Base-by-base conservation (phyloP, 2,113 vertebrate genomes). In the Bujurquina vittata region DNA sequence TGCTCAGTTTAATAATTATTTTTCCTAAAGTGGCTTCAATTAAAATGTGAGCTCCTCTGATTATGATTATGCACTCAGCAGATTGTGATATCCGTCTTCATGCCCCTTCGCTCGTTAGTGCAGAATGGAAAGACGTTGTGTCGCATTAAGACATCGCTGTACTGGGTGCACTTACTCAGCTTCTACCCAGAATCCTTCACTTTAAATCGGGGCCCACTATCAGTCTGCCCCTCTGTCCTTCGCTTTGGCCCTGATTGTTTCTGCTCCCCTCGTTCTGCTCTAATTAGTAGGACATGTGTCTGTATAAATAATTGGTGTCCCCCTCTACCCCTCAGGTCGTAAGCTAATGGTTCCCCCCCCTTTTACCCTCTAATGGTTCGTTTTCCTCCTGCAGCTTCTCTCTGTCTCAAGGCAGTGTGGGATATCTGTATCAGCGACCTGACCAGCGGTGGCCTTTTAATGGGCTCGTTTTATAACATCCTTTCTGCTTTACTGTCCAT, bases 251-350 rank as follows among this genome's bases (percentile, higher is more conserved):
- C 67, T 55, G 74, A 89, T 91, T 81, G 81, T 43, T 63, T 54
- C 76, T 75, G 56, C 67, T 67, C 72, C 79, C 78, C 74, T 69
- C 31, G 55, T 46, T 84, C 61, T 14, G 37, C 65, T 31, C 54
- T 89, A 89, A 89, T 94, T 92, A 91, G 74, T 23, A 7, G 67
- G 75, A 77, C 72, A 67, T 79, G 77, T 65, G 77, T 88, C 76
- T 83, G 33, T 78, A 61, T 59, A 85, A 81, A 90, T 90, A 80
- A 80, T 88, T 79, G 86, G 59, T 37, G 61, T 54, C 74, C 81
- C 72, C 55, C 57, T 83, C 54, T 72, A 57, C 43, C 61, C 81
- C 57, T 46, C 84, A 73, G 72, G 57, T 90, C 62, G 79, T 77
- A 57, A 75, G 57, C 77, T 90, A 89, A 91, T 86, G 74, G 61